Conservation (phyloP, 2,113 vertebrate species). For the Macheiramphus alcinus region DNA sequence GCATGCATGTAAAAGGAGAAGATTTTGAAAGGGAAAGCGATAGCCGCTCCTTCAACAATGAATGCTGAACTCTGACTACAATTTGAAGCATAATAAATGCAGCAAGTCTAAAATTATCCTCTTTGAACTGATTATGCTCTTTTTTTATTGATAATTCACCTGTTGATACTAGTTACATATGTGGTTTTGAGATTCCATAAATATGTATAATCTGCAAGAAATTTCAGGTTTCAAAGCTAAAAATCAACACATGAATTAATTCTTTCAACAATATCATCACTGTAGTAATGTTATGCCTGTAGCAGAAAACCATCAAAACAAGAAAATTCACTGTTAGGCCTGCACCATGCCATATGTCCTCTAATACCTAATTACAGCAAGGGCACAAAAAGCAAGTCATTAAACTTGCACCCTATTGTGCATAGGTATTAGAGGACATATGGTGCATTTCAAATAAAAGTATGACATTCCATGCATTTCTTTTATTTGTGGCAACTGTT, state of each 20-base stretch:
- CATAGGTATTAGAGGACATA: constrained; percentile 75
- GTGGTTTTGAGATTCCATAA: constrained; percentile 44
- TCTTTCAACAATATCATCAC: constrained; percentile 51
- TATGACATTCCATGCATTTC: constrained; percentile 61
- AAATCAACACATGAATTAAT: constrained; percentile 67
- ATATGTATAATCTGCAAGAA: constrained; percentile 46
- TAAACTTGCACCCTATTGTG: constrained; percentile 77
- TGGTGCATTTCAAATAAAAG: constrained; percentile 71
- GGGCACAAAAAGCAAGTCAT: constrained; percentile 74
- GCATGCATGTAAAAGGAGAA: neutral
- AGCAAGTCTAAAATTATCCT: neutral
- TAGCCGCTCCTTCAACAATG: neutral
- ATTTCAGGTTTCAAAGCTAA: constrained; percentile 50
- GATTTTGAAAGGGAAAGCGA: neutral
- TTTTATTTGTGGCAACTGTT: constrained; percentile 59
- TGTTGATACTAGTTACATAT: constrained; percentile 1
- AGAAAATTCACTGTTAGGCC: constrained; percentile 72
- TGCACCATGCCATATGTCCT: constrained; percentile 75
- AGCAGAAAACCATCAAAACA: constrained; percentile 73
- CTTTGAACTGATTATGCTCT: neutral
- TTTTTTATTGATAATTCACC: neutral
- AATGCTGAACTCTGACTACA: neutral
- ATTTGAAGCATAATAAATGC: neutral
- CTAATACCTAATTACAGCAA: constrained; percentile 77
- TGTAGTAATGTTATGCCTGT: constrained; percentile 66